These are phyloP conservation scores for Anthonomus grandis DNA, from an alignment of 1,140 invertebrate genomes.

Conservation along the genomic window DNA sequence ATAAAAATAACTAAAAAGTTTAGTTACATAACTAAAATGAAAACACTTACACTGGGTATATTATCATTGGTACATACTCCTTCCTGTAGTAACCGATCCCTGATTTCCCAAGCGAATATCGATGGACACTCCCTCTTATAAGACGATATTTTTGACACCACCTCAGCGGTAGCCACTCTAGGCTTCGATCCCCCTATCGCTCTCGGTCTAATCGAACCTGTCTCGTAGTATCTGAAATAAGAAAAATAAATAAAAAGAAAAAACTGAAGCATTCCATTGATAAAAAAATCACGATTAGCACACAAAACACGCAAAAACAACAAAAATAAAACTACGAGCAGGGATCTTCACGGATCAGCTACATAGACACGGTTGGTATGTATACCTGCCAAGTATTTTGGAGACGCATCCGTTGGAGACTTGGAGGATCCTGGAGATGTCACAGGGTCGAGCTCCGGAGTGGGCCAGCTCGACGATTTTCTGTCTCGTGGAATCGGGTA, in stretches of 20 bases:
- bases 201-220: slow-evolving; percentile 92
- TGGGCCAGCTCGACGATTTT: slow-evolving; percentile 98
- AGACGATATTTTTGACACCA: slow-evolving; percentile 91
- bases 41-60: slow-evolving; percentile 98
- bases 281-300: not conserved
- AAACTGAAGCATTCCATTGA: not conserved
- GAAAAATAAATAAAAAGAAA: slow-evolving; percentile 12
- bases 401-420: slow-evolving; percentile 95
- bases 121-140: slow-evolving; percentile 96
- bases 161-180: slow-evolving; percentile 90
- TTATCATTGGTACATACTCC: slow-evolving; percentile 98
- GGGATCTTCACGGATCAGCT: not conserved
- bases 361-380: slow-evolving; percentile 13
- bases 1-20: too few species aligned
- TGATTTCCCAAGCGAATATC: slow-evolving; percentile 98
- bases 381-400: slow-evolving; percentile 89
- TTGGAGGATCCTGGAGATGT: slow-evolving; percentile 95
- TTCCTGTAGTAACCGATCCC: slow-evolving; percentile 92
- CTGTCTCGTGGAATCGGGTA: slow-evolving; percentile 94
- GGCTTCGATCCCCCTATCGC: slow-evolving; percentile 96
- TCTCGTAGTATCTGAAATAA: slow-evolving; percentile 88
- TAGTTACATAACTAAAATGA: too few species aligned
- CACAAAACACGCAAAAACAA: not conserved
- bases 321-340: not conserved
- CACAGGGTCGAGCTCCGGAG: slow-evolving; percentile 94